Percentiles rank a stretch among this genome's conserved stretches.
phyloP scores from a whole-genome alignment of 2,113 vertebrate genomes.

The Catharus fuscescens region DNA sequence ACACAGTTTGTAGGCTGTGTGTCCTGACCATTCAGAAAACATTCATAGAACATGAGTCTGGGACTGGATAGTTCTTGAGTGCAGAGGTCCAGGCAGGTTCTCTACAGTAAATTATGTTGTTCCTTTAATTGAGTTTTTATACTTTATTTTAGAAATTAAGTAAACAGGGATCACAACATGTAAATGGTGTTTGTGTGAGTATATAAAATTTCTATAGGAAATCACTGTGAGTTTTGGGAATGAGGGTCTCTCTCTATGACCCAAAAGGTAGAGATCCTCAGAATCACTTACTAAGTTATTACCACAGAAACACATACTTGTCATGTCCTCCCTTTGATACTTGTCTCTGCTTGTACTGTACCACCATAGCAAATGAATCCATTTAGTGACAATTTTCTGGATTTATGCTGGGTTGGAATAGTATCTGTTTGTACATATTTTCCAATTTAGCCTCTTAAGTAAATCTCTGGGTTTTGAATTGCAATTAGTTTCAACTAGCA shows the following conservation, averaged over 20 bases:
- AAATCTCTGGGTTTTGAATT: background rate
- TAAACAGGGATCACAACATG: background rate
- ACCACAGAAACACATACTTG: background rate
- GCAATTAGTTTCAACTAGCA: background rate
- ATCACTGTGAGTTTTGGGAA: background rate
- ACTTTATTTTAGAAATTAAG: background rate
- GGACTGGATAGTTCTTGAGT: background rate
- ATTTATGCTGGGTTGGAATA: constrained; percentile 10
- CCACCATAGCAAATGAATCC: background rate
- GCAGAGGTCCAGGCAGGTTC: background rate
- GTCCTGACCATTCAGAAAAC: background rate
- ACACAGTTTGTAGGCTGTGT: background rate
- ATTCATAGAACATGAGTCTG: background rate
- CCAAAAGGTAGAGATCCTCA: background rate
- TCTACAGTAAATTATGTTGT: background rate
- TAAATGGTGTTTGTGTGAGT: background rate
- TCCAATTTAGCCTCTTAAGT: background rate
- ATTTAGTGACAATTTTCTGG: constrained; percentile 16
- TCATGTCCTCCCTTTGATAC: background rate
- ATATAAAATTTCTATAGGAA: background rate
- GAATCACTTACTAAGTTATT: background rate
- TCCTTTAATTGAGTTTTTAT: background rate
- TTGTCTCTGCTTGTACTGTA: background rate
- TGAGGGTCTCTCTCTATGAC: background rate
- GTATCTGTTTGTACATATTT: background rate